Percentiles rank a stretch among this genome's conserved stretches.
phyloP scores from a whole-genome alignment of 1,140 invertebrate genomes.

The Trichoplusia ni region DNA sequence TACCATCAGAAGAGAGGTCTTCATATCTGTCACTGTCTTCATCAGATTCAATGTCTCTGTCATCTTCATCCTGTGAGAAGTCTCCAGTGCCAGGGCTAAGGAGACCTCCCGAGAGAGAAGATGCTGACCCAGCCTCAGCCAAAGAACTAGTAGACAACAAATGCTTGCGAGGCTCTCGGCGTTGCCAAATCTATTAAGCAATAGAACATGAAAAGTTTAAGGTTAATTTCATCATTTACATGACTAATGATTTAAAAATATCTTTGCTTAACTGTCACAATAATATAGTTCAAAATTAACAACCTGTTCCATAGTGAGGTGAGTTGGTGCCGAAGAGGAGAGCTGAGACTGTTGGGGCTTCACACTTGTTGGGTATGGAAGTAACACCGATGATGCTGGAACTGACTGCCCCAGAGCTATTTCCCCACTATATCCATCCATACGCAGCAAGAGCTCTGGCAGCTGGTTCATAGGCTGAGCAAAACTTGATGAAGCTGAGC shows the following conservation, averaged over 20 bases:
- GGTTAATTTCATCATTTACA: not conserved
- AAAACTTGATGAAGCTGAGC: slow-evolving; percentile 83
- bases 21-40: slow-evolving; percentile 93
- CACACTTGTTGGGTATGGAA: slow-evolving; percentile 73
- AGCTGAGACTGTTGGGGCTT: slow-evolving; percentile 84
- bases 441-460: slow-evolving; percentile 86
- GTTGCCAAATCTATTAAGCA: slow-evolving; percentile 87
- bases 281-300: slow-evolving; percentile 5
- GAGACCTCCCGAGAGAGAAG: slow-evolving; percentile 91
- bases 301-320: slow-evolving; percentile 86
- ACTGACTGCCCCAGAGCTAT: slow-evolving; percentile 83
- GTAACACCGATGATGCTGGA: slow-evolving; percentile 76
- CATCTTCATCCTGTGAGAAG: slow-evolving; percentile 91
- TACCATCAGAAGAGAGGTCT: slow-evolving; percentile 91
- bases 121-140: slow-evolving; percentile 92
- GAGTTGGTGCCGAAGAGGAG: slow-evolving; percentile 92
- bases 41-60: slow-evolving; percentile 86
- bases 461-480: slow-evolving; percentile 80
- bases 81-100: slow-evolving; percentile 90
- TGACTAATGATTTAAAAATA: too few relatives aligned
- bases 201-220: not conserved
- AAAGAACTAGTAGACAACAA: slow-evolving; percentile 93
- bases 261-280: too few relatives aligned
- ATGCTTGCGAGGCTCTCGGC: slow-evolving; percentile 92
- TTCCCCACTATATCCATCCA: slow-evolving; percentile 81